Base-by-base conservation (phyloP, 2,797 vertebrate genomes). In the Crenuchus spilurus region DNA sequence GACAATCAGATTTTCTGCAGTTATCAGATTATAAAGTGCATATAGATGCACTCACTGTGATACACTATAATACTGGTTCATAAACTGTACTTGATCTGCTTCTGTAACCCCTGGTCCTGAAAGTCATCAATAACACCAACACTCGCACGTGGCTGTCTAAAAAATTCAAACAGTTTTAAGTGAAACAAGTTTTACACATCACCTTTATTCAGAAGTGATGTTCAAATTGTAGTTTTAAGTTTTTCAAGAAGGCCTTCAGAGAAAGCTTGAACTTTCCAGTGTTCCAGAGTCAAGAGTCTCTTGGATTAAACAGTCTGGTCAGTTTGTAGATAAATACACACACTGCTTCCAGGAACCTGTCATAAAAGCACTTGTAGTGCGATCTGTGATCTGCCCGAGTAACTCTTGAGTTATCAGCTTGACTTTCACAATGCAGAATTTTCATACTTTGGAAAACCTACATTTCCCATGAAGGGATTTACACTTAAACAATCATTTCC, bases 391-490 rank as follows among this genome's bases (percentile, higher is more conserved):
- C 68, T 28, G 63, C 74, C 75, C 60, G 48, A 20, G 65, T 79
- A 75, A 69, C 70, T 82, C 75, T 78, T 60, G 67, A 76, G 76
- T 86, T 83, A 86, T 86, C 80, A 78, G 75, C 62, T 74, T 64
- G 61, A 78, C 42, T 81, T 78, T 81, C 78, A 81, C 80, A 84
- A 57, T 41, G 22, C 44, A 66, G 48, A 18, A 33, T 75, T 77
- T 77, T 49, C 72, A 75, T 69, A 79, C 68, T 72, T 79, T 78
- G 79, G 76, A 76, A 83, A 82, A 81, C 69, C 60, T 76, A 69
- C 81, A 76, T 79, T 83, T 86, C 83, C 83, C 84, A 86, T 81
- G 82, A 84, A 83, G 72, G 79, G 78, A 83, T 83, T 84, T 81
- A 79, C 66, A 72, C 80, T 78, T 80, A 49, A 76, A 60, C 66